These are phyloP conservation scores for Echinometra lucunter DNA, from an alignment of 53 echinoderm and acorn worm genomes.

Conservation along the genomic window DNA sequence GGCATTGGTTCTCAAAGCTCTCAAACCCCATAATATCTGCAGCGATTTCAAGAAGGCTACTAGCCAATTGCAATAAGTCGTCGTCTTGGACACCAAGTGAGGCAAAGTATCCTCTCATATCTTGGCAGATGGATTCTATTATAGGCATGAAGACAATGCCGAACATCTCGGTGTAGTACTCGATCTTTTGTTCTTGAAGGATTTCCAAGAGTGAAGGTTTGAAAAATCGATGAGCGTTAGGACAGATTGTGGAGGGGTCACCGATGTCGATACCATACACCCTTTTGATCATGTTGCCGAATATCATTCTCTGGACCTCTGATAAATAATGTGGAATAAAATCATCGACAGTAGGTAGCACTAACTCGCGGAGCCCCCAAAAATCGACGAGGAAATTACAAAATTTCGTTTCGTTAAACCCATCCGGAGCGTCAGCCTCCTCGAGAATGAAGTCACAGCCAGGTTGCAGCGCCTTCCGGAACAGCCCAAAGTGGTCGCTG, in stretches of 20 bases:
- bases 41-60: too few species aligned
- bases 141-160: too few species aligned
- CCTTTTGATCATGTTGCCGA: neutral
- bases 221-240: neutral
- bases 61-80: too few species aligned
- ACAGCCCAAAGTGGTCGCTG: neutral
- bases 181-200: too few species aligned
- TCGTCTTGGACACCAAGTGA: too few species aligned
- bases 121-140: too few species aligned
- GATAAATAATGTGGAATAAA: neutral
- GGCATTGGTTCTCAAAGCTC: too few species aligned
- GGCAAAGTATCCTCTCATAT: too few species aligned
- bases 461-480: neutral
- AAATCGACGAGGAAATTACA: neutral
- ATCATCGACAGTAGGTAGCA: neutral
- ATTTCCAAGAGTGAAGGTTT: too few species aligned
- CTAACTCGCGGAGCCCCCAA: neutral
- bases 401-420: neutral
- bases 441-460: neutral
- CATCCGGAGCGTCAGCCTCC: neutral
- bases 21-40: too few species aligned
- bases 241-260: neutral
- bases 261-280: neutral
- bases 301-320: neutral
- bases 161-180: too few species aligned